Conservation (phyloP, 1,140 invertebrate species). For the Ostrea edulis region DNA sequence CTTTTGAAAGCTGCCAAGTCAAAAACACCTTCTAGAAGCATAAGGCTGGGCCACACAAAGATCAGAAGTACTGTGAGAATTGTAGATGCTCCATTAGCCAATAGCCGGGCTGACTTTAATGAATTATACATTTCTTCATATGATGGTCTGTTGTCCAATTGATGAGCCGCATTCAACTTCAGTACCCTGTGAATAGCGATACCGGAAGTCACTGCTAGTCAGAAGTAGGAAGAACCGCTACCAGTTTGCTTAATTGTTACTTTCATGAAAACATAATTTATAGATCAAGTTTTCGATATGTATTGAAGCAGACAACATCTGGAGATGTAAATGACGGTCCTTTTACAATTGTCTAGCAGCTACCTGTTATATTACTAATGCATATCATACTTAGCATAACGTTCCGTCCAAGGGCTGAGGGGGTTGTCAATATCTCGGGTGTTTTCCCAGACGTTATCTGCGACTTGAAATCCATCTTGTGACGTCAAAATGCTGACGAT, state of each 20-base stretch:
- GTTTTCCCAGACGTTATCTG: slow-evolving; percentile 77
- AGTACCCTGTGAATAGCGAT: background rate
- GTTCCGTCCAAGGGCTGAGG: slow-evolving; percentile 78
- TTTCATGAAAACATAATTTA: background rate
- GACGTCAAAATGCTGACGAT: slow-evolving; percentile 72
- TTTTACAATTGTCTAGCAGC: background rate
- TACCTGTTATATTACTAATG: background rate
- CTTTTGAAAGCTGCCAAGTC: slow-evolving; percentile 15
- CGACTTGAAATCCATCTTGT: slow-evolving; percentile 49
- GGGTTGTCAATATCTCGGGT: slow-evolving; percentile 81
- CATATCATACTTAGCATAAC: slow-evolving; percentile 75
- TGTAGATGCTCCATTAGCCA: background rate
- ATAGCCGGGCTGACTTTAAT: background rate
- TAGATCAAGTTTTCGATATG: too few species aligned
- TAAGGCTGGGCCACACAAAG: slow-evolving; percentile 12
- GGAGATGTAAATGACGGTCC: background rate
- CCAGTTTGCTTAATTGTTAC: background rate
- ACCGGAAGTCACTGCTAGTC: background rate
- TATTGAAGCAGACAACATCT: too few species aligned
- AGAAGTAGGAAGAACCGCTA: background rate
- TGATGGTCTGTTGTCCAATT: slow-evolving; percentile 14
- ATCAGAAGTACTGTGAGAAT: slow-evolving; percentile 17
- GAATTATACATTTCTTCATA: slow-evolving; percentile 2
- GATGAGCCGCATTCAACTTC: slow-evolving; percentile 29
- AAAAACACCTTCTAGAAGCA: slow-evolving; percentile 12